These are phyloP conservation scores for Drosophila colorata DNA, from an alignment of 2,888 invertebrate species.

Conservation along the genomic window DNA sequence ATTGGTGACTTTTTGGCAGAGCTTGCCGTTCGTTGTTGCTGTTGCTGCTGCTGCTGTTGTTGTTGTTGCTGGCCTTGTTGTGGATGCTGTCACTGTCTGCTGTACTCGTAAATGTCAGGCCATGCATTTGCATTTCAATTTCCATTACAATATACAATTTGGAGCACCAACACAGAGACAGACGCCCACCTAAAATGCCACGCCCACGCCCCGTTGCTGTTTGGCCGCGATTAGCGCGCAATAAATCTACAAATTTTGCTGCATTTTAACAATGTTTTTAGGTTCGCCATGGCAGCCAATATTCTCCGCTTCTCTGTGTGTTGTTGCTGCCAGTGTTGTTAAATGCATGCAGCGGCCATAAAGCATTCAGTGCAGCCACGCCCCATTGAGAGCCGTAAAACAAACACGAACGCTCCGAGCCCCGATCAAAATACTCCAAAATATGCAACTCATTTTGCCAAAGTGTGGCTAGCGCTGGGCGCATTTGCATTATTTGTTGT, in stretches of 20 bases:
- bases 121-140: constrained; percentile 80
- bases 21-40: constrained; percentile 39
- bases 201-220: constrained; percentile 47
- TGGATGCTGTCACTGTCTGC: constrained; percentile 54
- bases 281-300: constrained; percentile 61
- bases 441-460: constrained; percentile 69
- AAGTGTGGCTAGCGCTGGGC: constrained; percentile 20
- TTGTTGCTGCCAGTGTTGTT: constrained; percentile 56
- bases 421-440: constrained; percentile 51
- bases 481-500: constrained; percentile 71
- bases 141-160: constrained; percentile 77
- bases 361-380: constrained; percentile 73
- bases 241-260: constrained; percentile 79
- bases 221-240: constrained; percentile 80
- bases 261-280: constrained; percentile 77
- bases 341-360: constrained; percentile 74
- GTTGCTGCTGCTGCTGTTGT: constrained; percentile 21
- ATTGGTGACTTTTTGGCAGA: constrained; percentile 79
- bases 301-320: constrained; percentile 26
- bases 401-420: constrained; percentile 51
- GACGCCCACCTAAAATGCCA: constrained; percentile 54
- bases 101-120: constrained; percentile 77
- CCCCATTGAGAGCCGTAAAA: constrained; percentile 54
- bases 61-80: constrained; percentile 33
- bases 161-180: constrained; percentile 42